Conservation (phyloP, 2,113 vertebrate species). For the Chascanopsetta lugubris region DNA sequence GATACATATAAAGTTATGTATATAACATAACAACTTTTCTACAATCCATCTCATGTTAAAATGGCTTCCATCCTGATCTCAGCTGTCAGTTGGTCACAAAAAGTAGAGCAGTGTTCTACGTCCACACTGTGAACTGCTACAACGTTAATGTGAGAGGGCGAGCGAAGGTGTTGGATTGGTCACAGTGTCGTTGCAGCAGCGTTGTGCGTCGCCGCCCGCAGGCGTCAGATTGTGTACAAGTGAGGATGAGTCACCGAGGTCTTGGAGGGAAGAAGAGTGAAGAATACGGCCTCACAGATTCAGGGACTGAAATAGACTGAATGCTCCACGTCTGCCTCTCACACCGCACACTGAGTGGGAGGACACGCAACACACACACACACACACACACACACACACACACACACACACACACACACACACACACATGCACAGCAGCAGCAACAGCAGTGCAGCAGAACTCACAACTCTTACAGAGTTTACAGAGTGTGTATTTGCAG, state of each 20-base stretch:
- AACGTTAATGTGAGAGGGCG: not conserved
- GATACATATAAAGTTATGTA: too few species aligned
- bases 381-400: too few species aligned
- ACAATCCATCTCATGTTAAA: too few species aligned
- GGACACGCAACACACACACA: constrained; percentile 61
- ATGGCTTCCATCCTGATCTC: not conserved
- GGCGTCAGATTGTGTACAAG: constrained; percentile 27
- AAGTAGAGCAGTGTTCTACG: not conserved
- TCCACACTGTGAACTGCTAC: not conserved
- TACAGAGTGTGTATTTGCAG: too few species aligned
- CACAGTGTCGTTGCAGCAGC: not conserved
- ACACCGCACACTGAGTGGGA: constrained; percentile 65
- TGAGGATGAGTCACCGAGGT: constrained; percentile 67
- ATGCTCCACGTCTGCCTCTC: constrained; percentile 62
- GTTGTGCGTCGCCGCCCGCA: not conserved
- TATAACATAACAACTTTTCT: too few species aligned
- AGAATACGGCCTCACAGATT: constrained; percentile 64
- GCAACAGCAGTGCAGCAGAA: too few species aligned
- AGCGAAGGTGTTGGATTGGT: not conserved
- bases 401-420: too few species aligned
- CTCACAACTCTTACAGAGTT: too few species aligned
- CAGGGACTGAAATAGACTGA: constrained; percentile 71
- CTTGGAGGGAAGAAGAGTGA: constrained; percentile 59
- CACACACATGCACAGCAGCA: too few species aligned
- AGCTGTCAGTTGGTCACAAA: not conserved